Percentiles rank a stretch among this genome's conserved stretches.
Conservation (phyloP, 1,140 invertebrate species). For the Drosophila kanapiae region DNA sequence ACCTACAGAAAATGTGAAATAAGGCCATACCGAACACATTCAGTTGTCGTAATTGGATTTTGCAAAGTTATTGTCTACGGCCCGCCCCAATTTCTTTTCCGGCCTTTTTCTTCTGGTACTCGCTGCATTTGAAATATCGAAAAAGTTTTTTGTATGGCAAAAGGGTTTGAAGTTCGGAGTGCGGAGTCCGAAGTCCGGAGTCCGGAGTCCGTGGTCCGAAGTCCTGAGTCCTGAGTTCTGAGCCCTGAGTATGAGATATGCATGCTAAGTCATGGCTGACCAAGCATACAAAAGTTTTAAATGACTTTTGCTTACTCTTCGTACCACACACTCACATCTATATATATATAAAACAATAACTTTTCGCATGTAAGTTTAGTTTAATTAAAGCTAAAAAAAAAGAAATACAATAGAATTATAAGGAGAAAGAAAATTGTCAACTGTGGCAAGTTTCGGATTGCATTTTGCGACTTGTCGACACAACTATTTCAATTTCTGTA, state of each 20-base stretch:
- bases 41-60: conserved; percentile 70
- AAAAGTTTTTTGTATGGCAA: conserved; percentile 68
- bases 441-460: conserved; percentile 59
- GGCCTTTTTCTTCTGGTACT: conserved; percentile 19
- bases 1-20: conserved; percentile 41
- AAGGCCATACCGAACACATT: conserved; percentile 45
- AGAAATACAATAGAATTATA: conserved; percentile 16
- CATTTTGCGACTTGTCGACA: conserved; percentile 57
- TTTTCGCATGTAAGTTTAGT: conserved; percentile 70
- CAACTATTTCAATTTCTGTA: conserved; percentile 79
- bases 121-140: conserved; percentile 78
- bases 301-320: conserved; percentile 80
- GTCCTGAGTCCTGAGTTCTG: neutral
- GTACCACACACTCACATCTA: conserved; percentile 37
- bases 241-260: conserved; percentile 52
- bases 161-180: conserved; percentile 30
- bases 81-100: conserved; percentile 9
- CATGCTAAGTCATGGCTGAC: conserved; percentile 75
- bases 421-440: conserved; percentile 43
- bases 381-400: conserved; percentile 70
- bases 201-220: neutral
- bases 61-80: conserved; percentile 74
- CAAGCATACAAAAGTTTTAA: conserved; percentile 76
- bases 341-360: conserved; percentile 51
- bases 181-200: neutral